Base-by-base conservation (phyloP, 2,797 vertebrate genomes). In the Hypotaenidia philippensis region DNA sequence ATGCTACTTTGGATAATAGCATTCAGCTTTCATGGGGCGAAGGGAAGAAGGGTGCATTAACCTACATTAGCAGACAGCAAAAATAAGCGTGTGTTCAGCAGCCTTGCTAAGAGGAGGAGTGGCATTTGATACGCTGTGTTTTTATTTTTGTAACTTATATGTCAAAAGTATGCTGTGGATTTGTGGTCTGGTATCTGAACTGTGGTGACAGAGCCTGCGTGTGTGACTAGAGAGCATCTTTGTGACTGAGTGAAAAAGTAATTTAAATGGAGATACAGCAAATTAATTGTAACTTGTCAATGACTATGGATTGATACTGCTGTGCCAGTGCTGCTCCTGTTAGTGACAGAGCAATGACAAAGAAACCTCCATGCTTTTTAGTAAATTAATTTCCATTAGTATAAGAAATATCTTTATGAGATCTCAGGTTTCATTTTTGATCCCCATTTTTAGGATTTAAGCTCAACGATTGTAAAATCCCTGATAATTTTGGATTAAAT, bases 1-100 rank as follows among this genome's bases (percentile, higher is more conserved):
- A 94, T 83, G 85, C 76, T 94, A 8, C 86, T 96, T 94, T 91
- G 83, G 86, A 59, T 95, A 89, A 89, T 31, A 92, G 77, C 83
- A 18, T 81, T 87, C 69, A 40, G 72, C 44, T 80, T 92, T 75
- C 36, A 1, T 10, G 34, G 89, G 83, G 52, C 1, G 14, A 75
- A 52, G 65, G 66, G 85, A 81, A 60, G 53, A 75, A 79, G 77
- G 61, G 23, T 83, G 87, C 90, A 86, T 88, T 87, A 90, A 90
- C 90, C 93, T 92, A 74, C 71, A 89, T 96, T 83, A 70, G 76
- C 61, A 72, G 78, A 38, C 79, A 85, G 88, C 57, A 69, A 27
- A 38, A 77, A 4, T 59, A 81, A 81, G 59, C 19, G 1, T 34
- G 53, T n/a, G 81, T 56, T 86, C 47, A 34, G 57, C 27, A 61